A percentile compares a stretch with the other conserved stretches of the same genome.
Conservation (phyloP, 2,113 vertebrate species). For the Notechis scutatus region DNA sequence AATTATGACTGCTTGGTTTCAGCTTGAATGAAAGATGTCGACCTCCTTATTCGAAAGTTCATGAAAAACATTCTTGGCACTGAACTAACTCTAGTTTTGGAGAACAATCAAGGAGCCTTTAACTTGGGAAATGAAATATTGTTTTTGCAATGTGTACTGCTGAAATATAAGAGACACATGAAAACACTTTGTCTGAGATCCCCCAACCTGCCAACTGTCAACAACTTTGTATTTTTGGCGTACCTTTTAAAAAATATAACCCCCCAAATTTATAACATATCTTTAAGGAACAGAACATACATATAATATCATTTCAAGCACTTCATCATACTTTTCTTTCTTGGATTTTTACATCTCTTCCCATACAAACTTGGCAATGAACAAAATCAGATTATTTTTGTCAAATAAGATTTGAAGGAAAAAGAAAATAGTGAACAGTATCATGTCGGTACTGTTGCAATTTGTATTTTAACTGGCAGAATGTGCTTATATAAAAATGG, state of each 20-base stretch:
- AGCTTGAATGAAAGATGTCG: background rate
- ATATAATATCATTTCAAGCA: background rate
- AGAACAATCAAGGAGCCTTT: background rate
- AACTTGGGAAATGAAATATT: background rate
- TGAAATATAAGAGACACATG: background rate
- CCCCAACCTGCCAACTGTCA: background rate
- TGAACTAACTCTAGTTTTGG: background rate
- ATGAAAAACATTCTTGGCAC: background rate
- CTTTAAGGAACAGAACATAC: background rate
- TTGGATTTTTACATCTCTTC: background rate
- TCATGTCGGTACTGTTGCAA: background rate
- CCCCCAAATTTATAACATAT: background rate
- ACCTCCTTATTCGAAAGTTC: background rate
- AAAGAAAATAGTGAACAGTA: background rate
- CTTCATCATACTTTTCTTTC: background rate
- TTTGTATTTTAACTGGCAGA: background rate
- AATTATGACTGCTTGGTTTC: background rate
- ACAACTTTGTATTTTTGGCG: background rate
- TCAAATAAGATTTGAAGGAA: background rate
- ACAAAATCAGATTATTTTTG: background rate
- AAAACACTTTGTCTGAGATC: background rate
- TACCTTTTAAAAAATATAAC: background rate
- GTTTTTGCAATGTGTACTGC: background rate
- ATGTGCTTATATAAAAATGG: background rate
- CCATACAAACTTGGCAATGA: background rate